phyloP scores from a whole-genome alignment of 1,140 invertebrate species.

The Hylyphantes graminicola region DNA sequence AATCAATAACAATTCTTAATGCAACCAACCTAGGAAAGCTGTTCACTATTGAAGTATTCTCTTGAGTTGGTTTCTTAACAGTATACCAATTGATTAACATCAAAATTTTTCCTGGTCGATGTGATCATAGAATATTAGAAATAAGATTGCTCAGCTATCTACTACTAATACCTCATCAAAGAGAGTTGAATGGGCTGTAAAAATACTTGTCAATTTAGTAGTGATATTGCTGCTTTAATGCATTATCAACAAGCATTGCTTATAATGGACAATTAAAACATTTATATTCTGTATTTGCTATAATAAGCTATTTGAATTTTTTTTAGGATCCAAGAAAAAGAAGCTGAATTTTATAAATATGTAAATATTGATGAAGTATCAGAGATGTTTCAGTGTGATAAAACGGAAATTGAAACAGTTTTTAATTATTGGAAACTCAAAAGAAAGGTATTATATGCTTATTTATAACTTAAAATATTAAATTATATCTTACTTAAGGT shows the following conservation, averaged over 20 bases:
- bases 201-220: not conserved
- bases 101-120: too few species aligned
- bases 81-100: too few species aligned
- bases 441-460: constrained; percentile 70
- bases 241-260: not conserved
- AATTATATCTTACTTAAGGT: not conserved
- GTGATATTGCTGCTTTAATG: not conserved
- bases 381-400: constrained; percentile 38
- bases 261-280: not conserved
- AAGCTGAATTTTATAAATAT: constrained; percentile 56
- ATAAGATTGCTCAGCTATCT: too few species aligned
- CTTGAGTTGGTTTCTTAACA: too few species aligned
- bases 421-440: constrained; percentile 85
- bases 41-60: too few species aligned
- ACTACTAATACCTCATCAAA: not conserved
- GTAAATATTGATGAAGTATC: constrained; percentile 42
- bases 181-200: not conserved
- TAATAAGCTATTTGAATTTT: constrained; percentile 44
- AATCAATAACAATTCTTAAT: too few species aligned
- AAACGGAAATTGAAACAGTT: constrained; percentile 35
- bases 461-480: not conserved
- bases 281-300: not conserved
- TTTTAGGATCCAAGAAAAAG: constrained; percentile 86
- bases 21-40: too few species aligned
- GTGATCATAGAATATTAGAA: too few species aligned